Base-by-base conservation (phyloP, 2,888 invertebrate genomes). In the Epirrhoe alternata region DNA sequence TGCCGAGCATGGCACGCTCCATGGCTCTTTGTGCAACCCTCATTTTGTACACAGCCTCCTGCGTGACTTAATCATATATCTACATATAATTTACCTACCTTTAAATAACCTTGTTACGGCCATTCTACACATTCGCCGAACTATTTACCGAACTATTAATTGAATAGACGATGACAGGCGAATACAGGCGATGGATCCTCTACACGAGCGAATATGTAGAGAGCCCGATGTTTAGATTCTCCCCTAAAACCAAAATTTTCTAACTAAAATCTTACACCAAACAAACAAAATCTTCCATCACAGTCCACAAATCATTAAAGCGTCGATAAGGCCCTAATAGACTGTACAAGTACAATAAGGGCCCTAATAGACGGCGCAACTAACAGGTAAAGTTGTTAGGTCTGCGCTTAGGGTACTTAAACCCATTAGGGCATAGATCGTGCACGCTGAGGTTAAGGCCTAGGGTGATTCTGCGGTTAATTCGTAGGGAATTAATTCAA, bases 401-500 rank as follows among this genome's bases (percentile, higher is more conserved):
- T 56, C 61, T 55, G 61, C 64, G 69, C 72, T 55, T 60, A 57
- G 45, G 68, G 71, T 61, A 70, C 74, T 74, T 74, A 73, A 69
- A 66, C 67, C 76, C 74, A 76, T 77, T 79, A 77, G 69, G 68
- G 73, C 69, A 69, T 64, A 61, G 70, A 75, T 70, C 75, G 72
- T 68, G 72, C 75, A 70, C 73, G 72, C 70, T 74, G 69, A 67
- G 67, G 71, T 75, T 71, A 71, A 30, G 71, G 64, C 72, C 71
- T 38, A 54, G 80, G 75, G 60, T 6, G 51, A 77, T 77, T 76
- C 76, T 71, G 64, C 24, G 58, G 10, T 7, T 1, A 38, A 50
- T 55, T 50, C 54, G 24, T 49, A 6, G 0, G 0, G 0, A 47
- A 52, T 31, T 35, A 53, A 7, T 10, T n/a, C 6, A n/a, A 31